Conservation (phyloP, 2,888 invertebrate species). For the Amphipyra berbera region DNA sequence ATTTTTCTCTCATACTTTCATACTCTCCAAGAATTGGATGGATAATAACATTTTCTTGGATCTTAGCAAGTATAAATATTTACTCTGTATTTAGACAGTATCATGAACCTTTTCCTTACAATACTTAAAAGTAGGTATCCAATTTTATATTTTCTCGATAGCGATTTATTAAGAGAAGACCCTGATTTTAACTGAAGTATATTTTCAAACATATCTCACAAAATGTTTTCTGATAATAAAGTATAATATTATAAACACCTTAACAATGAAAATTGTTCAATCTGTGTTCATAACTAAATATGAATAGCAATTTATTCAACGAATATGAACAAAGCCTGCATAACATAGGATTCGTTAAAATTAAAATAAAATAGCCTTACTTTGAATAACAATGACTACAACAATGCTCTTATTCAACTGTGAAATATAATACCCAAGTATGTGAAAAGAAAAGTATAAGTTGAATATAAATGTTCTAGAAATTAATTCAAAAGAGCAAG, state of each 20-base stretch:
- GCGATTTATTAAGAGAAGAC: background rate
- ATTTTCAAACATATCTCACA: background rate
- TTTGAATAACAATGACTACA: conserved; percentile 34
- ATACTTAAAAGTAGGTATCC: no score
- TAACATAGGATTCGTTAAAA: conserved; percentile 20
- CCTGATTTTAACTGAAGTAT: background rate
- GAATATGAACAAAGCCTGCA: conserved; percentile 17
- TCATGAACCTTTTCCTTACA: conserved; percentile 7
- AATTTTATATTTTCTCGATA: conserved; percentile 1
- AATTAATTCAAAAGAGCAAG: conserved; percentile 23
- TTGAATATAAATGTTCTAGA: conserved; percentile 6
- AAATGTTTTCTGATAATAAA: conserved; percentile 10
- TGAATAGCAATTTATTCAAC: conserved; percentile 37
- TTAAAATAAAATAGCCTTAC: conserved; percentile 34
- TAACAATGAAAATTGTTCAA: conserved; percentile 25
- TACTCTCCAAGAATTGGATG: conserved; percentile 15
- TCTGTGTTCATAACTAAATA: background rate
- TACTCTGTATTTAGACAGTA: conserved; percentile 9
- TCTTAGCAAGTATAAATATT: conserved; percentile 21
- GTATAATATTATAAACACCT: conserved; percentile 5
- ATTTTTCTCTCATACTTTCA: no score
- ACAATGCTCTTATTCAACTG: conserved; percentile 12
- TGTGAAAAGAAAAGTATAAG: conserved; percentile 1
- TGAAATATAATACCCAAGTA: conserved; percentile 2
- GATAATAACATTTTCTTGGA: conserved; percentile 22